Percentiles rank a stretch among this genome's conserved stretches.
Evolutionary conservation across 1,140 invertebrate species (phyloP).

Genomic region (Sarcophaga peregrina): DNA sequence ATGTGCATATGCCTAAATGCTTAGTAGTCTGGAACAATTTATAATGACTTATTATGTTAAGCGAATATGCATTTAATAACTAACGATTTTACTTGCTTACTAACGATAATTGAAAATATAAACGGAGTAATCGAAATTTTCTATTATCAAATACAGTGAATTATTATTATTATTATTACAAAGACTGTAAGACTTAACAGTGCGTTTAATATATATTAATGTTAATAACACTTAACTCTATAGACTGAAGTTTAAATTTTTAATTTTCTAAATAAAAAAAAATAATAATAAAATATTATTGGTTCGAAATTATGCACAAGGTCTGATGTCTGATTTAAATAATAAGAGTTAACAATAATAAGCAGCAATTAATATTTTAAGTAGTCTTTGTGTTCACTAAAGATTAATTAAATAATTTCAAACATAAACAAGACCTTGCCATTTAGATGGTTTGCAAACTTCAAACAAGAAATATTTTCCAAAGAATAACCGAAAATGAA

Average conservation of each 20-base stretch:
- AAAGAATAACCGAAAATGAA: not conserved
- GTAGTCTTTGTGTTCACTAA: not conserved
- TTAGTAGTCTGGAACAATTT: slow-evolving; percentile 20
- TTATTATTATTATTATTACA: too few relatives aligned
- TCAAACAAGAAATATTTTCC: not conserved
- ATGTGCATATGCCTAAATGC: not conserved
- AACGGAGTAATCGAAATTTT: too few relatives aligned
- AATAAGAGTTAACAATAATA: not conserved
- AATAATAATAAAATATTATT: not conserved
- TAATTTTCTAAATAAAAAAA: not conserved
- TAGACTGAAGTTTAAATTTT: not conserved
- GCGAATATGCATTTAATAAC: too few relatives aligned
- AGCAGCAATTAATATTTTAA: too few relatives aligned
- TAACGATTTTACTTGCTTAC: too few relatives aligned
- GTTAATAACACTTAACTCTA: not conserved
- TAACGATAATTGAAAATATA: too few relatives aligned
- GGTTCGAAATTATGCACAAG: not conserved
- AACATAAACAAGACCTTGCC: not conserved
- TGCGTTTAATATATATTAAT: not conserved
- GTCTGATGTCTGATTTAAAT: not conserved
- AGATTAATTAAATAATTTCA: slow-evolving; percentile 3
- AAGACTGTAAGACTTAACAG: not conserved
- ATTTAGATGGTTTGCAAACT: not conserved
- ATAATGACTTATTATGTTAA: not conserved
- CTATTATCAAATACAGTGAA: too few relatives aligned